A percentile compares a stretch with the other conserved stretches of the same genome.
phyloP scores from a whole-genome alignment of 2,113 vertebrate genomes.

The Pheucticus melanocephalus region DNA sequence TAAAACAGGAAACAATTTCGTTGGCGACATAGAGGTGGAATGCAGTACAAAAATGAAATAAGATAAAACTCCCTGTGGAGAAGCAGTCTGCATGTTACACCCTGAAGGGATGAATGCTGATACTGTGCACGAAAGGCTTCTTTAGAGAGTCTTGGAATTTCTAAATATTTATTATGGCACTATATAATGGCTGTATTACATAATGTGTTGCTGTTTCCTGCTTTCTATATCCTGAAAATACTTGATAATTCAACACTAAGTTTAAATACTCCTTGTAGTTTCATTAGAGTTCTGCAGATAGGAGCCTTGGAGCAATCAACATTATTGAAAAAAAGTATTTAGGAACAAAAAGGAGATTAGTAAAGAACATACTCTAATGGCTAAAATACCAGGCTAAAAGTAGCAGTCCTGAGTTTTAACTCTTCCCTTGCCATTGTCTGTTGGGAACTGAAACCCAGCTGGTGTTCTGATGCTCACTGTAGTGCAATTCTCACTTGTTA shows the following conservation, averaged over 20 bases:
- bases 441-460: neutral
- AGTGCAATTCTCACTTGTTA: neutral
- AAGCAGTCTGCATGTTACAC: conserved; percentile 56
- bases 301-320: conserved; percentile 38
- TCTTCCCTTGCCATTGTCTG: neutral
- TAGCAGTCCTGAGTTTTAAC: neutral
- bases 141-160: conserved; percentile 68
- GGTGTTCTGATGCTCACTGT: neutral
- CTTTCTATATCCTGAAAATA: conserved; percentile 62
- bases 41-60: conserved; percentile 69
- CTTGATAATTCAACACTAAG: conserved; percentile 59
- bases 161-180: conserved; percentile 76
- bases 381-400: neutral
- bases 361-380: neutral
- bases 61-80: conserved; percentile 69
- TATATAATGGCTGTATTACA: conserved; percentile 65
- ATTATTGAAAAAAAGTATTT: conserved; percentile 28
- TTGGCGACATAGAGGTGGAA: conserved; percentile 68
- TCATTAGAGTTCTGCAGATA: conserved; percentile 20
- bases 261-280: conserved; percentile 37
- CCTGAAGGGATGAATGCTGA: conserved; percentile 69
- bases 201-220: conserved; percentile 71
- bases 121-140: conserved; percentile 64
- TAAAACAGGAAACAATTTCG: conserved; percentile 74
- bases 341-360: conserved; percentile 16